Conservation (phyloP, 2,888 invertebrate species). For the Drosophila acutilabella region DNA sequence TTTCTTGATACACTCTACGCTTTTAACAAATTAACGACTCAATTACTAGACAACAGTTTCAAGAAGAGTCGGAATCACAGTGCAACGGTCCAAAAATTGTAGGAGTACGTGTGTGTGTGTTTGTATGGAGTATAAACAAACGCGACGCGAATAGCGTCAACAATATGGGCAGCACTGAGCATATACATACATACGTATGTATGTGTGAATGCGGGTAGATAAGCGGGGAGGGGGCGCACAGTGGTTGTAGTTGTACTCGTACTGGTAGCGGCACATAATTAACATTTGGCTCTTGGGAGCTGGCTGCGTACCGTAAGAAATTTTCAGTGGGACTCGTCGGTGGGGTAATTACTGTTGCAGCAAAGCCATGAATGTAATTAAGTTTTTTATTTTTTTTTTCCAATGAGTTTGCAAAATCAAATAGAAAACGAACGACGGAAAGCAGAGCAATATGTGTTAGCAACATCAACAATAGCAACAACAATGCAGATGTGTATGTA, state of each 20-base stretch:
- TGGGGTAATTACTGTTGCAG: conserved; percentile 55
- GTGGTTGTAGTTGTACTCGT: neutral
- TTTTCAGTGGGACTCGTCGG: conserved; percentile 41
- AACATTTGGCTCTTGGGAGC: conserved; percentile 70
- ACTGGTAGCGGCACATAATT: conserved; percentile 63
- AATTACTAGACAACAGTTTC: conserved; percentile 1
- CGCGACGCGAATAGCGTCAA: conserved; percentile 51
- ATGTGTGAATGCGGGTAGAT: conserved; percentile 23
- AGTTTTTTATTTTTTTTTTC: conserved; percentile 41
- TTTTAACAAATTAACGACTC: neutral
- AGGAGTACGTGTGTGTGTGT: conserved; percentile 14
- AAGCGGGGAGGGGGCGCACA: neutral
- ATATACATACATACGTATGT: neutral
- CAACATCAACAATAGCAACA: conserved; percentile 41
- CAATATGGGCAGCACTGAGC: conserved; percentile 43
- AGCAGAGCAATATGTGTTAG: conserved; percentile 64
- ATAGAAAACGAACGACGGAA: conserved; percentile 66
- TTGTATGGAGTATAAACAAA: conserved; percentile 53
- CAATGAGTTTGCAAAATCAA: conserved; percentile 72
- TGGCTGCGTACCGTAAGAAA: conserved; percentile 67
- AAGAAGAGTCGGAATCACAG: conserved; percentile 25
- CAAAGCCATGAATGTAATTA: conserved; percentile 68
- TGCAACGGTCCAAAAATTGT: conserved; percentile 42
- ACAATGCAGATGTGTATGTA: conserved; percentile 26
- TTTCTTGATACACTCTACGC: neutral